Base-by-base conservation (phyloP, 2,113 vertebrate species). In the Procavia capensis region DNA sequence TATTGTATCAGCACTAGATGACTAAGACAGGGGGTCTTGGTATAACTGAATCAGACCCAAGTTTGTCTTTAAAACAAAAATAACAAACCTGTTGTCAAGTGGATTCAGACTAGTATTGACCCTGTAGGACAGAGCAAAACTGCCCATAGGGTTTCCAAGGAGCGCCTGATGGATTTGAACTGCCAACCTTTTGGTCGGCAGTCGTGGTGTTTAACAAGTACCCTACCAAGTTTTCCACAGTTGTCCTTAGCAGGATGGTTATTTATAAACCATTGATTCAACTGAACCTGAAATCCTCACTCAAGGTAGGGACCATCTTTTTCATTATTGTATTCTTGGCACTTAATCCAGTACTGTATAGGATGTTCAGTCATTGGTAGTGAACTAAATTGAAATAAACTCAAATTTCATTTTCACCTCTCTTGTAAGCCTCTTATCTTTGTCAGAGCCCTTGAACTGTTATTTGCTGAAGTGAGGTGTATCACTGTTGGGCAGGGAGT, bases 401-500 rank as follows among this genome's bases (percentile, higher is more conserved):
- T 76, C 68, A 50, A 17, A 54, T 68, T 4, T 82, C 25, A n/a
- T 82, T 54, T 54, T 54, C 50, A 54, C 14, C 24, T 85, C 57
- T 94, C 43, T 82, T 86, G 29, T 66, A n/a, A 86, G 75, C 64
- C 57, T 59, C 74, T 83, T 20, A 82, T 94, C 85, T 89, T 68
- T 87, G 0, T 78, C 86, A 34, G 10, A 87, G 81, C 85, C 78
- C 85, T 92, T 39, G 63, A 92, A 34, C 90, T 59, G 84, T 91
- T 84, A 78, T 43, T 85, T 88, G 36, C 54, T 72, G 68, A 84
- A 93, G 85, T 70, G 39, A 85, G 96, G 76, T 79, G 72, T 34
- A 3, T 95, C 74, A 76, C 88, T 61, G 75, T 31, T 43, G 95
- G 45, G 74, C 78, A 36, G 27, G 75, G 90, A 59, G 85, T 74